Evolutionary conservation across 2,888 invertebrate genomes (phyloP).

Genomic region (Scrobipalpa costella): DNA sequence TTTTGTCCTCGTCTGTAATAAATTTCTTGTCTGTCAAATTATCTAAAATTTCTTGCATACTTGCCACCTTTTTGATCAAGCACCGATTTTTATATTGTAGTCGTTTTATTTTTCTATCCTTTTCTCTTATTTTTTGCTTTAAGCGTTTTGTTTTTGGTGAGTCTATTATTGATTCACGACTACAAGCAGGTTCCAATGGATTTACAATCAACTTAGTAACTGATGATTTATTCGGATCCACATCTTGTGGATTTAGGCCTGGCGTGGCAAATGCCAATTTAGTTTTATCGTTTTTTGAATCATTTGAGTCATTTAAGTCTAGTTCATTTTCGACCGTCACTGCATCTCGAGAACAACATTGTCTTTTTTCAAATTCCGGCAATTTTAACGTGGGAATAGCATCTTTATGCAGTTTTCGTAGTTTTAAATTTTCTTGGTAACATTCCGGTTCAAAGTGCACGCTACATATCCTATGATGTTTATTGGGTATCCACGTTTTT

Average conservation of each 20-base stretch:
- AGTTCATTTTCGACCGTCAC: too few species aligned
- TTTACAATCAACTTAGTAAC: too few species aligned
- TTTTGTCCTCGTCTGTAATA: too few species aligned
- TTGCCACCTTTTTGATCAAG: not conserved
- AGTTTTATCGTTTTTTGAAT: too few species aligned
- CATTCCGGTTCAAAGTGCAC: slow-evolving; percentile 1
- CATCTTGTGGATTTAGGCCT: too few species aligned
- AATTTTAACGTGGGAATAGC: slow-evolving; percentile 19
- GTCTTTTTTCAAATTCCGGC: slow-evolving; percentile 1
- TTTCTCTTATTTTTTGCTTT: not conserved
- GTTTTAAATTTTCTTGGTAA: not conserved
- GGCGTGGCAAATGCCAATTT: too few species aligned
- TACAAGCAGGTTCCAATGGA: not conserved
- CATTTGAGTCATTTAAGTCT: too few species aligned
- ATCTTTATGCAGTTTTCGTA: not conserved
- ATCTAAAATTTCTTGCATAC: slow-evolving; percentile 15
- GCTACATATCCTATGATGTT: slow-evolving; percentile 13
- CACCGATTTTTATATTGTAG: not conserved
- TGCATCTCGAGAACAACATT: too few species aligned
- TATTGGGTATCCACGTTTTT: slow-evolving; percentile 12
- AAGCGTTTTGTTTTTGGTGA: not conserved
- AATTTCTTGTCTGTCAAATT: slow-evolving; percentile 19
- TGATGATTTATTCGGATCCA: not conserved
- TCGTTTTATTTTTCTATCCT: too few species aligned
- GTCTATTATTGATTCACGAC: not conserved